These are phyloP conservation scores for Cariama cristata DNA, from an alignment of 2,113 vertebrate species.

Conservation along the genomic window DNA sequence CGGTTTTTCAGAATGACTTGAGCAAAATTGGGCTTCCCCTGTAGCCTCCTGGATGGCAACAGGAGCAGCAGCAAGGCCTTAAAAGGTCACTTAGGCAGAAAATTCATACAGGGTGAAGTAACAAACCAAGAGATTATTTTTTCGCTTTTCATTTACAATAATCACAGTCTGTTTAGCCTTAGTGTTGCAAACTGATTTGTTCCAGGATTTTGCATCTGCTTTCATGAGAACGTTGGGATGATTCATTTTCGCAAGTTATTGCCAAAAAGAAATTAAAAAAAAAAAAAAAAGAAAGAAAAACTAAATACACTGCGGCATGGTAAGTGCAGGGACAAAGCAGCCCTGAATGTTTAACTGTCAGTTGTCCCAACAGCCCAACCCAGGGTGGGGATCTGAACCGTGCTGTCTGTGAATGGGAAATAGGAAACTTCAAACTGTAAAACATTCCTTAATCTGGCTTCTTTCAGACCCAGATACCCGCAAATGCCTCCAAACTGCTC, in stretches of 20 bases:
- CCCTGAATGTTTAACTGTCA: not conserved
- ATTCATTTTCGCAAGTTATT: constrained; percentile 44
- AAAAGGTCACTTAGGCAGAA: constrained; percentile 32
- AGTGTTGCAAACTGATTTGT: constrained; percentile 60
- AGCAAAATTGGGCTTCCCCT: not conserved
- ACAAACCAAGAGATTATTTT: constrained; percentile 32
- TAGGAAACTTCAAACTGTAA: not conserved
- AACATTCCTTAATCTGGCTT: not conserved
- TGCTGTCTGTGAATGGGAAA: not conserved
- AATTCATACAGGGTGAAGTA: constrained; percentile 12
- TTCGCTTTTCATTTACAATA: constrained; percentile 48
- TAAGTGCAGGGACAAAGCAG: not conserved
- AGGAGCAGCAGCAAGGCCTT: constrained; percentile 13
- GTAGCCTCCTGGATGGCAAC: not conserved
- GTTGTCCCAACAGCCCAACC: not conserved
- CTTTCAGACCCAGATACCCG: not conserved
- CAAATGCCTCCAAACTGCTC: not conserved
- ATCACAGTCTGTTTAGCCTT: constrained; percentile 50
- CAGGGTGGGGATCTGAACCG: not conserved
- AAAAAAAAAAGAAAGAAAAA: not conserved
- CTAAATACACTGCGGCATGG: not conserved
- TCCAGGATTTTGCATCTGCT: constrained; percentile 64
- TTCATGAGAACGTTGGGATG: constrained; percentile 42
- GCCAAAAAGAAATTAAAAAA: not conserved
- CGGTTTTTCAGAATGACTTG: not conserved